These are phyloP conservation scores for Notamacropus eugenii DNA, from an alignment of 2,797 vertebrate genomes.

Conservation along the genomic window DNA sequence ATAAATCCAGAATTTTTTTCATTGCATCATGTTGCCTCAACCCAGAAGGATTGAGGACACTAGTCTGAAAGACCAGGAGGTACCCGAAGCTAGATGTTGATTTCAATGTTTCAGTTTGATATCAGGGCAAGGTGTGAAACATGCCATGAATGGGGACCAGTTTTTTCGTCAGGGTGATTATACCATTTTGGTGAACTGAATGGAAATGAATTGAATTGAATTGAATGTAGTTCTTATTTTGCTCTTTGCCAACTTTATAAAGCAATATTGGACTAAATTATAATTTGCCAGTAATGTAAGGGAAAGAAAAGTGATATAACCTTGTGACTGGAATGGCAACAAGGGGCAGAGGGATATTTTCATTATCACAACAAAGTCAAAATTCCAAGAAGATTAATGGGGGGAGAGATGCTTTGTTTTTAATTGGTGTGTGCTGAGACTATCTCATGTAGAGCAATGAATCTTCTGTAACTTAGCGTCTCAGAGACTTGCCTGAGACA, in stretches of 20 bases:
- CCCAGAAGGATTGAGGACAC: not conserved
- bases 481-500: not conserved
- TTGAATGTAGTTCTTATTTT: not conserved
- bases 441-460: not conserved
- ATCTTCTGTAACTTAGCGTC: not conserved
- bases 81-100: not conserved
- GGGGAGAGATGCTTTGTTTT: not conserved
- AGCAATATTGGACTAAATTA: not conserved
- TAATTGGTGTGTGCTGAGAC: not conserved
- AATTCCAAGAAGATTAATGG: not conserved
- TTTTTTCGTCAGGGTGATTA: not conserved
- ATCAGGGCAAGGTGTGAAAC: not conserved
- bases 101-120: not conserved
- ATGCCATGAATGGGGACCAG: not conserved
- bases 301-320: not conserved
- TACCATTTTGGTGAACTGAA: not conserved
- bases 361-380: not conserved
- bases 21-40: not conserved
- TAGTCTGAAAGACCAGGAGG: not conserved
- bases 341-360: not conserved
- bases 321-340: not conserved
- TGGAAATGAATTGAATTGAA: not conserved
- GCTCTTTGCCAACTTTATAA: slow-evolving; percentile 8
- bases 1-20: not conserved
- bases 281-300: not conserved